phyloP scores from a whole-genome alignment of 2,888 invertebrate species.

The Chymomyza fuscimana region DNA sequence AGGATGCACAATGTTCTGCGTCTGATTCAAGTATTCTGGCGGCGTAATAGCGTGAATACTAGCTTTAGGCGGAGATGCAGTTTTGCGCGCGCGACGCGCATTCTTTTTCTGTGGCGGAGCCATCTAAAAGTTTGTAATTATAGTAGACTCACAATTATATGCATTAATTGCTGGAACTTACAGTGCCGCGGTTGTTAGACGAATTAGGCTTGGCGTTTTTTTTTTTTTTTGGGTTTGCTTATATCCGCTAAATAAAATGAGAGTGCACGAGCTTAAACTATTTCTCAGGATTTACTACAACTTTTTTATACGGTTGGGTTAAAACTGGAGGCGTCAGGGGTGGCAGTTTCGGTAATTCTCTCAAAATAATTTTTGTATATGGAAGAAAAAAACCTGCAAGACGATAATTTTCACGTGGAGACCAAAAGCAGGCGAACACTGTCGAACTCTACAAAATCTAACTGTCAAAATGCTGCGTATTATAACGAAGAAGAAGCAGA shows the following conservation, averaged over 20 bases:
- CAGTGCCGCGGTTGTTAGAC: background rate
- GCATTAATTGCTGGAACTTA: background rate
- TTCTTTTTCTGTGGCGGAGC: constrained; percentile 31
- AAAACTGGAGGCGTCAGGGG: constrained; percentile 26
- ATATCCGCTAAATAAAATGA: too few relatives aligned
- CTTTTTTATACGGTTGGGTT: constrained; percentile 24
- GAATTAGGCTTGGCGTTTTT: too few relatives aligned
- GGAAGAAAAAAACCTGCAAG: too few relatives aligned
- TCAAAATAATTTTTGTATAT: too few relatives aligned
- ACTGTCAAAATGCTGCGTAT: too few relatives aligned
- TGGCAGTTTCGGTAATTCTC: constrained; percentile 18
- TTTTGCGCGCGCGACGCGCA: background rate
- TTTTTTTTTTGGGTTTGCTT: too few relatives aligned
- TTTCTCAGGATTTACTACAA: constrained; percentile 62
- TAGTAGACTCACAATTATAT: background rate
- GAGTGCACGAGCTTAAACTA: constrained; percentile 78
- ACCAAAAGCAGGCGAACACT: too few relatives aligned
- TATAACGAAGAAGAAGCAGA: too few relatives aligned
- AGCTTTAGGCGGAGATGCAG: constrained; percentile 1
- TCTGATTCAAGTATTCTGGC: constrained; percentile 75
- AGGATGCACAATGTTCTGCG: constrained; percentile 78
- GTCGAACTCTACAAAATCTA: too few relatives aligned
- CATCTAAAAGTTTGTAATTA: constrained; percentile 35
- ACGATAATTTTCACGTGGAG: too few relatives aligned
- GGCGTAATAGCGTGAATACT: constrained; percentile 30